Evolutionary conservation across 2,113 vertebrate species (phyloP).

Genomic region (Falcunculus frontatus): DNA sequence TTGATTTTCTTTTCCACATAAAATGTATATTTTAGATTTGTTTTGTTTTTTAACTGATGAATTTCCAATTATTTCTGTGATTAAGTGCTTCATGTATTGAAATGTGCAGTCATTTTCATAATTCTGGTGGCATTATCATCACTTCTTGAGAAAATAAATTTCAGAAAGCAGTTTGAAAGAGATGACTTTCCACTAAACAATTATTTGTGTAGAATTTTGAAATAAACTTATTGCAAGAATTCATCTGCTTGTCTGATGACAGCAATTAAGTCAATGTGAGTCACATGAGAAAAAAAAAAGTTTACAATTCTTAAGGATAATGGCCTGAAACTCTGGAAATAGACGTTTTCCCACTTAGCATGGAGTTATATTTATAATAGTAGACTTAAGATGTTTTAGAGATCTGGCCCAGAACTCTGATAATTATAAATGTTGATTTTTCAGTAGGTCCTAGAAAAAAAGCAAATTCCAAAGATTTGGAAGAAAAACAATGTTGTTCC

Average conservation of each 20-base stretch:
- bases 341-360: not conserved
- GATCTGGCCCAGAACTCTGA: not conserved
- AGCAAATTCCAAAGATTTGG: not conserved
- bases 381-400: not conserved
- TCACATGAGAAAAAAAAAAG: not conserved
- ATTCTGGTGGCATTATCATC: not conserved
- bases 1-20: not conserved
- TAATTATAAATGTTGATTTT: not conserved
- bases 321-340: not conserved
- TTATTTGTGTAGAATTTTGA: not conserved
- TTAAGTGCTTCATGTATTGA: not conserved
- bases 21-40: not conserved
- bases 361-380: not conserved
- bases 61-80: not conserved
- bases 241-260: not conserved
- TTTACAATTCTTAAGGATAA: not conserved
- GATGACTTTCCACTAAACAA: not conserved
- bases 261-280: not conserved
- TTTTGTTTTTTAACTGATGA: not conserved
- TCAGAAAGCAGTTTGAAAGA: not conserved
- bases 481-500: not conserved
- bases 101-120: not conserved
- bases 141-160: not conserved
- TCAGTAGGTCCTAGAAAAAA: not conserved
- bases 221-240: not conserved